phyloP scores from a whole-genome alignment of 2,113 vertebrate genomes.

The Sphaerodactylus townsendi region DNA sequence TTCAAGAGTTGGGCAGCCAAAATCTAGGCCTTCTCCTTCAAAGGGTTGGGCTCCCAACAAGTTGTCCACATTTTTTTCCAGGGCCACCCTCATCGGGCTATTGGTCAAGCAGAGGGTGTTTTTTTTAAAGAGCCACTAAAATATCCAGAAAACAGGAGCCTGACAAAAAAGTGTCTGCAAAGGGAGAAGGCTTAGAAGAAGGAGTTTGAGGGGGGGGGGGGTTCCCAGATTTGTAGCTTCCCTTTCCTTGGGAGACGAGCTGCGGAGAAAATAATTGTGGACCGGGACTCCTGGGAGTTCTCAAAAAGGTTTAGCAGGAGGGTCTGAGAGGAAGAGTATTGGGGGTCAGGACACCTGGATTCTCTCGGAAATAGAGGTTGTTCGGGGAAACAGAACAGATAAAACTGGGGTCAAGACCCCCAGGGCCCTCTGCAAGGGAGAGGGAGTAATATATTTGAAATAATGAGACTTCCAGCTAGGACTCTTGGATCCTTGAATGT shows the following conservation, averaged over 20 bases:
- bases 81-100: not conserved
- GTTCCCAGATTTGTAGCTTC: not conserved
- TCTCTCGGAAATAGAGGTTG: not conserved
- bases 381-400: not conserved
- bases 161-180: not conserved
- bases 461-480: not conserved
- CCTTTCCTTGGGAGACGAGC: not conserved
- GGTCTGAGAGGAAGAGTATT: not conserved
- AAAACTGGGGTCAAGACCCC: not conserved
- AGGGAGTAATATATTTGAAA: not conserved
- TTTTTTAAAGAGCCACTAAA: not conserved
- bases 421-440: not conserved
- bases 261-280: not conserved
- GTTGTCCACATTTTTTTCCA: not conserved
- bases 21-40: not conserved
- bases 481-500: not conserved
- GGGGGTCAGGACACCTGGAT: not conserved
- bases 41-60: not conserved
- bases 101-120: not conserved
- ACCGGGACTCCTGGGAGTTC: not conserved
- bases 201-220: not conserved
- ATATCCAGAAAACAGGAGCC: not conserved
- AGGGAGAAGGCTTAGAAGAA: not conserved
- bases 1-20: not conserved
- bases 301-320: not conserved